Base-by-base conservation (phyloP, 2,888 invertebrate species). In the Tiphia femorata region DNA sequence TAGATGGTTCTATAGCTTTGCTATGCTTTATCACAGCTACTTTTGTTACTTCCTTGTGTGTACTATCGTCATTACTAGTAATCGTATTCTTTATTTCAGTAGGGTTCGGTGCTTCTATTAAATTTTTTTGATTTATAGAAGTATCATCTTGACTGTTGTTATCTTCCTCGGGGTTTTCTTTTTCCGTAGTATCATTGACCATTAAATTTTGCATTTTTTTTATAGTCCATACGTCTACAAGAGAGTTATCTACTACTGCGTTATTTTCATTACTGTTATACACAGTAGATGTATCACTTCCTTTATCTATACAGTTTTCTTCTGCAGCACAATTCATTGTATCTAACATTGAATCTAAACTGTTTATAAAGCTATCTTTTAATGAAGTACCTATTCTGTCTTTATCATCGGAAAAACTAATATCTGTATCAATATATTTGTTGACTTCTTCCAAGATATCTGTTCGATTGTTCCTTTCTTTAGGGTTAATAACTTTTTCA, bases 151-250 rank as follows among this genome's bases (percentile, higher is more conserved):
- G n/a, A n/a, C n/a, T n/a, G n/a, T n/a, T n/a, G n/a, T n/a, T 37
- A 17, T 12, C 12, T 23, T 16, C 5, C 10, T 27, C 42, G 16
- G 10, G 8, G 10, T 14, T 6, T 5, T 17, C 10, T 43, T 16
- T 10, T 14, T 19, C 25, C 10, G 7, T 10, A 23, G 10, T 43
- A 43, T n/a, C 17, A n/a, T n/a, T n/a, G n/a, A 25, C 5, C 25
- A 8, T 25, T 25, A 8, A 25, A 25, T 25, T 25, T 6, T 25
- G 5, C 5, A 6, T 8, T 25, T 25, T 25, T 1, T 33, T 46
- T 27, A 25, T 40, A 12, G 14, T 58, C 41, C n/a, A 68, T 21
- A 67, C 46, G 42, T 67, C 64, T 60, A 16, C 6, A 25, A 1
- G 4, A 69, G 69, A 16, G 43, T 20, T 3, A 56, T 49, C 1